These are phyloP conservation scores for Paracyclopina nana DNA, from an alignment of 1,140 invertebrate species.

Conservation along the genomic window DNA sequence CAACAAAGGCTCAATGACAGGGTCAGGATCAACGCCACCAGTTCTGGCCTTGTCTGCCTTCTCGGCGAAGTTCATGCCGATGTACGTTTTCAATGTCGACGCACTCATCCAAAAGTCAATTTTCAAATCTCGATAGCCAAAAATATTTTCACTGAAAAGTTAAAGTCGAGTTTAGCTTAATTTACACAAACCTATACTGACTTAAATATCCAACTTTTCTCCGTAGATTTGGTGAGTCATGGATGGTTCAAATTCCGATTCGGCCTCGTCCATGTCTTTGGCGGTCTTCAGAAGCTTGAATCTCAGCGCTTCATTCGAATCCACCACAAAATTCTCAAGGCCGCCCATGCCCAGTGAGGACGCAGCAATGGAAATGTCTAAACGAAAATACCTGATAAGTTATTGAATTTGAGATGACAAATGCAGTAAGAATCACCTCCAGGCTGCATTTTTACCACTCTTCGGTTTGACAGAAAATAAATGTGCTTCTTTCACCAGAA, in stretches of 20 bases:
- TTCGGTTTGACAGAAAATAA: too few species aligned
- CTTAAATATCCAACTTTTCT: slow-evolving; percentile 36
- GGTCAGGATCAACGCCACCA: not conserved
- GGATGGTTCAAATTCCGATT: slow-evolving; percentile 50
- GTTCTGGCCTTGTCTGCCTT: not conserved
- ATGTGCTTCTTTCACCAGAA: too few species aligned
- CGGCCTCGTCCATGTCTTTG: slow-evolving; percentile 48
- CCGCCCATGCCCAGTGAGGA: too few species aligned
- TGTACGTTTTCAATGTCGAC: not conserved
- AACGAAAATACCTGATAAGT: too few species aligned
- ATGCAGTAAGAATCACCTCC: too few species aligned
- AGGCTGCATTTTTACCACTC: too few species aligned
- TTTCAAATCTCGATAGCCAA: slow-evolving; percentile 54
- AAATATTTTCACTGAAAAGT: slow-evolving; percentile 55
- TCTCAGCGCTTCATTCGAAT: slow-evolving; percentile 49
- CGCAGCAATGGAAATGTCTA: too few species aligned
- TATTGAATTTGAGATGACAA: too few species aligned
- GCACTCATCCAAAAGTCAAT: not conserved
- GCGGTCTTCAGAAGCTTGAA: slow-evolving; percentile 49
- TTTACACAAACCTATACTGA: slow-evolving; percentile 5
- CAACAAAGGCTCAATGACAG: not conserved
- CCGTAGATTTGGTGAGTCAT: slow-evolving; percentile 91
- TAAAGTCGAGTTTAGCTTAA: slow-evolving; percentile 1
- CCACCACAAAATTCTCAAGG: slow-evolving; percentile 33
- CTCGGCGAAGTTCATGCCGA: not conserved